Percentiles rank a stretch among this genome's conserved stretches.
phyloP scores from a whole-genome alignment of 2,888 invertebrate genomes.

The Agrenia bidenticulata region DNA sequence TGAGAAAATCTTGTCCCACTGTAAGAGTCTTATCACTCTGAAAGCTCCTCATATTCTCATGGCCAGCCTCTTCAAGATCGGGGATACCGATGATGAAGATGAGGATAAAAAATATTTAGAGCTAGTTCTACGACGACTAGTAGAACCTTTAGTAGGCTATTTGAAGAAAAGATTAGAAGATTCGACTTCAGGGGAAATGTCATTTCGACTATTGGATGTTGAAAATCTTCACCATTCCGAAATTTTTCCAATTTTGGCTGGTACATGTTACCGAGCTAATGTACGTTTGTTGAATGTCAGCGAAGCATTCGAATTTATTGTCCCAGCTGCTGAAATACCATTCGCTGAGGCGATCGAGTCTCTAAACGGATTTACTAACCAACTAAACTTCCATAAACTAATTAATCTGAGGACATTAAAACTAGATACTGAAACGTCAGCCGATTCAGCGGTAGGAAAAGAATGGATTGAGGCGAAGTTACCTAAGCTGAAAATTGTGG shows the following conservation, averaged over 20 bases:
- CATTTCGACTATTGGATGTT: conserved; percentile 1
- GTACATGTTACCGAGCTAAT: neutral
- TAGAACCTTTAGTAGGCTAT: neutral
- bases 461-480: neutral
- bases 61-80: conserved; percentile 1
- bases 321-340: neutral
- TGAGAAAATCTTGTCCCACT: neutral
- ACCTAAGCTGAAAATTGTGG: neutral
- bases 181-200: neutral
- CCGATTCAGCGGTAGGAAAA: conserved; percentile 2
- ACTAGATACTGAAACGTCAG: conserved; percentile 11
- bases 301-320: neutral
- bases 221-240: conserved; percentile 13
- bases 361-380: neutral
- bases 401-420: neutral
- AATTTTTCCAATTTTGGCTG: neutral
- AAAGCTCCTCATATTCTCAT: conserved; percentile 14
- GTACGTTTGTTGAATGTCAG: conserved; percentile 2
- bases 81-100: conserved; percentile 11
- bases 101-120: conserved; percentile 10
- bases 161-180: neutral
- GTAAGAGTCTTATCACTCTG: neutral
- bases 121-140: neutral
- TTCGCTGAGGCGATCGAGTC: neutral
- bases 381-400: conserved; percentile 7